phyloP scores from a whole-genome alignment of 2,888 invertebrate genomes.

The Lampropteryx suffumata region DNA sequence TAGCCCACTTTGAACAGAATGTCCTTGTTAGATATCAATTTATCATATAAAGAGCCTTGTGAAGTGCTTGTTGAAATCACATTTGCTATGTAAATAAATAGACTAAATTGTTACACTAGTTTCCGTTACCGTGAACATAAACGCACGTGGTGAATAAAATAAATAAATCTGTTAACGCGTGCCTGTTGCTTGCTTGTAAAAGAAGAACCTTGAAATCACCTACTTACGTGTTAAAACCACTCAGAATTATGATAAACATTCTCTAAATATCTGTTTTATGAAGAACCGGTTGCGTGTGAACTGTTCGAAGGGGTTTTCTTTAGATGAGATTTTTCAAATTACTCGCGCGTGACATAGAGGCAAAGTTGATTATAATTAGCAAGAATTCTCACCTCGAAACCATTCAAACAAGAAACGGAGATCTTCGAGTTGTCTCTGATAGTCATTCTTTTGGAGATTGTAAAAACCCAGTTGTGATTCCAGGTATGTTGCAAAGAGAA shows the following conservation, averaged over 20 bases:
- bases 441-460: constrained; percentile 9
- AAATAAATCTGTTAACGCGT: constrained; percentile 66
- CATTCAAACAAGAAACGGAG: constrained; percentile 4
- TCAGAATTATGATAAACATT: constrained; percentile 57
- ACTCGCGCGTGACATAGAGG: constrained; percentile 20
- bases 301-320: constrained; percentile 19
- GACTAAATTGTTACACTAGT: constrained; percentile 47
- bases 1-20: background rate
- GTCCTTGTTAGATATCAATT: constrained; percentile 6
- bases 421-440: constrained; percentile 1
- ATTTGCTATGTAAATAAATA: constrained; percentile 43
- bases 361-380: constrained; percentile 15
- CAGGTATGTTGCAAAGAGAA: constrained; percentile 17
- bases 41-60: constrained; percentile 27
- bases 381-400: constrained; percentile 1
- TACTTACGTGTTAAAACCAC: constrained; percentile 51
- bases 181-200: constrained; percentile 43
- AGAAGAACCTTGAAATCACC: constrained; percentile 54
- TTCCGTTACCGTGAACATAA: constrained; percentile 56
- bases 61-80: constrained; percentile 30
- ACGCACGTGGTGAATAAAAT: constrained; percentile 64
- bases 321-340: constrained; percentile 18
- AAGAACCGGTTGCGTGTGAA: constrained; percentile 27
- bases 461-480: constrained; percentile 4
- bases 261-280: constrained; percentile 41